Percentiles rank a stretch among this genome's conserved stretches.
These are phyloP conservation scores for Tipula unca DNA, from an alignment of 2,888 invertebrate genomes.

Conservation along the genomic window DNA sequence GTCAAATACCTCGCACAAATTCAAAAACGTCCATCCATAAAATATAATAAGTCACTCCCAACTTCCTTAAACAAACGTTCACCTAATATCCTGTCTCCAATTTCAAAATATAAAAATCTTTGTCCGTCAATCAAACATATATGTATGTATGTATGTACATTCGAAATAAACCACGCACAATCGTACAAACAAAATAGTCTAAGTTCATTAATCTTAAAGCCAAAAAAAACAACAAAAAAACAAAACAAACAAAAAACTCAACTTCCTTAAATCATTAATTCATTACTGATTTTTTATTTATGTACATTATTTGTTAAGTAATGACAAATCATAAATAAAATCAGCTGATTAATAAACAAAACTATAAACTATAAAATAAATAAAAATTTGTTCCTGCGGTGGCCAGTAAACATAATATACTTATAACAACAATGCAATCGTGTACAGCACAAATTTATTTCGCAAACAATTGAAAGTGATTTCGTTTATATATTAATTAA, in stretches of 20 bases:
- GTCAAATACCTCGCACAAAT: background rate
- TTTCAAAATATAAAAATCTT: background rate
- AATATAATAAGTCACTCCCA: background rate
- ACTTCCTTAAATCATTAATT: background rate
- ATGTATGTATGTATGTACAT: too few relatives aligned
- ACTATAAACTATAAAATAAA: background rate
- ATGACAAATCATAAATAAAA: background rate
- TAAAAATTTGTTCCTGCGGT: background rate
- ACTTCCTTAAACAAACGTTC: background rate
- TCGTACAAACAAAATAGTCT: background rate
- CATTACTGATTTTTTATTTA: background rate
- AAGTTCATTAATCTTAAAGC: background rate
- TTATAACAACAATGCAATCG: too few relatives aligned
- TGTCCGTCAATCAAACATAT: background rate
- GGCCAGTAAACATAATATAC: too few relatives aligned
- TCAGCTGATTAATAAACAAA: background rate
- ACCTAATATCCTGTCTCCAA: background rate
- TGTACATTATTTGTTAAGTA: background rate
- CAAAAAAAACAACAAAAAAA: background rate
- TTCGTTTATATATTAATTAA: background rate
- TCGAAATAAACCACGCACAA: background rate
- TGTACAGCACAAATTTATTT: too few relatives aligned
- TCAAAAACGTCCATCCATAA: background rate
- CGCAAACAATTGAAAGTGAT: background rate
- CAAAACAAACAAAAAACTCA: background rate